A percentile compares a stretch with the other conserved stretches of the same genome.
phyloP scores from a whole-genome alignment of 2,888 invertebrate species.

The Mythimna albipuncta region DNA sequence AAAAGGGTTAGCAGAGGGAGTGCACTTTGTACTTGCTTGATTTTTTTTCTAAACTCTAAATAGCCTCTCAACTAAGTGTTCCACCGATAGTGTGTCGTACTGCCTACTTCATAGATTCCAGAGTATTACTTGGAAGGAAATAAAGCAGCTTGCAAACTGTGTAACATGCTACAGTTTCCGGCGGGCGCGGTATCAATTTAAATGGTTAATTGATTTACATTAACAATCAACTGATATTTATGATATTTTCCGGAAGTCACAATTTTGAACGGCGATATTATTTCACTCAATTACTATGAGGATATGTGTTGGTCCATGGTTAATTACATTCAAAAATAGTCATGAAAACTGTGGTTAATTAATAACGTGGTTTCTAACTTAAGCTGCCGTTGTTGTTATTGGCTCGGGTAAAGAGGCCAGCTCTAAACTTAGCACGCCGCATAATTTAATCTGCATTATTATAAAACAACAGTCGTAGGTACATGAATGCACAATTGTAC shows the following conservation, averaged over 20 bases:
- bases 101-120: not conserved
- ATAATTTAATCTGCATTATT: slow-evolving; percentile 20
- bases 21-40: not conserved
- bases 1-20: slow-evolving; percentile 28
- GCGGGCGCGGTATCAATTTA: slow-evolving; percentile 15
- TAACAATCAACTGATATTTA: slow-evolving; percentile 18
- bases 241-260: slow-evolving; percentile 42
- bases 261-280: slow-evolving; percentile 25
- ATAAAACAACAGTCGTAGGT: slow-evolving; percentile 31
- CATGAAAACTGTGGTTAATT: not conserved
- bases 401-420: slow-evolving; percentile 16
- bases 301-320: slow-evolving; percentile 7
- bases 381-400: not conserved
- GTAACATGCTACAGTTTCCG: not conserved
- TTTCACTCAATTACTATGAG: slow-evolving; percentile 19
- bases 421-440: slow-evolving; percentile 41
- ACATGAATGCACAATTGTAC: slow-evolving; percentile 45
- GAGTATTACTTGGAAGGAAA: not conserved
- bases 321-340: not conserved
- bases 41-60: not conserved
- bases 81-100: not conserved
- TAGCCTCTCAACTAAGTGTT: not conserved
- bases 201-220: slow-evolving; percentile 28
- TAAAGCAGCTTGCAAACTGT: not conserved
- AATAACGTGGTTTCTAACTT: not conserved